phyloP scores from a whole-genome alignment of 2,888 invertebrate genomes.

The Lasiommata megera region DNA sequence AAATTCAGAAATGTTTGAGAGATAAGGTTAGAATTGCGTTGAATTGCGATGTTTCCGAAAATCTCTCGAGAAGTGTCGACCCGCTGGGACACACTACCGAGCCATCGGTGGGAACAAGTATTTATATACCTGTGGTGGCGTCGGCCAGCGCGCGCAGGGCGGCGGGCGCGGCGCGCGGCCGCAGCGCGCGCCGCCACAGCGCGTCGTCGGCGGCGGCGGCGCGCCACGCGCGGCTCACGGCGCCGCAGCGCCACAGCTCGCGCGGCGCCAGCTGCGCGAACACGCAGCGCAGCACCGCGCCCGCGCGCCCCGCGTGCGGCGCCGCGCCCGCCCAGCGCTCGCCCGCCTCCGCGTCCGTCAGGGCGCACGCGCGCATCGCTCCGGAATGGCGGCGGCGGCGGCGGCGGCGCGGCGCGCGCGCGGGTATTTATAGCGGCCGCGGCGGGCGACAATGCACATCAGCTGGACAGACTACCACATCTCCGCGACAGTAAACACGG shows the following conservation, averaged over 20 bases:
- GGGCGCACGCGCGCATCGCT: background rate
- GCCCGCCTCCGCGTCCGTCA: background rate
- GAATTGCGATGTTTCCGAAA: no score
- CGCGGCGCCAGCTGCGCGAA: constrained; percentile 43
- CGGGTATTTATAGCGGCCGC: constrained; percentile 31
- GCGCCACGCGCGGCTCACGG: constrained; percentile 55
- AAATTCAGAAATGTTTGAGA: no score
- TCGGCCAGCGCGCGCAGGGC: constrained; percentile 29
- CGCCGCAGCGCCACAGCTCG: constrained; percentile 47
- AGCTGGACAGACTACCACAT: no score
- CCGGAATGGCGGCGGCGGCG: background rate
- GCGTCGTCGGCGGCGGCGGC: constrained; percentile 44
- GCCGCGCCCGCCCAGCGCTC: constrained; percentile 8
- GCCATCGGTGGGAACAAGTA: background rate
- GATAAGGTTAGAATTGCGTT: no score
- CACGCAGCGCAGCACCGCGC: constrained; percentile 42
- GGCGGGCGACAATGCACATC: no score
- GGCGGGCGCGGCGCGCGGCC: constrained; percentile 24
- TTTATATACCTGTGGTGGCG: constrained; percentile 17
- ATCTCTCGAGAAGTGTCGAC: no score
- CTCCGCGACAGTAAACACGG: no score
- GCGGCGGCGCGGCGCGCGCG: background rate
- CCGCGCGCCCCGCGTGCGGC: constrained; percentile 21
- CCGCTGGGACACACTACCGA: no score
- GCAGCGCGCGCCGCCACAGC: constrained; percentile 53